Conservation (phyloP, 53 echinoderm and acorn worm genomes). For the Henricia sp. region DNA sequence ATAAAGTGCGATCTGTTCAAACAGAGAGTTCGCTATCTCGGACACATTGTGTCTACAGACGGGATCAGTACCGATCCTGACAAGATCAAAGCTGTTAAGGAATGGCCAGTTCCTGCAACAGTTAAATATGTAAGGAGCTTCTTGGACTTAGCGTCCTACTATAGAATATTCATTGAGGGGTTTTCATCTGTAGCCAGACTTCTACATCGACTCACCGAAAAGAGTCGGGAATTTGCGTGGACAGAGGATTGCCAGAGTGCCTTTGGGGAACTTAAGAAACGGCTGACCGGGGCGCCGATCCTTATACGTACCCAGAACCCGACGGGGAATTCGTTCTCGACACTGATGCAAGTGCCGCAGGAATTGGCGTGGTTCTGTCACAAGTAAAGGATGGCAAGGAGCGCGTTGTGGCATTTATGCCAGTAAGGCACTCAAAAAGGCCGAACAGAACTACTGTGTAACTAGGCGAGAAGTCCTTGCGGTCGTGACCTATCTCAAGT, state of each 20-base stretch:
- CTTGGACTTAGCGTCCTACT: conserved; percentile 50
- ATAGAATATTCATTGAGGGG: too few relatives aligned
- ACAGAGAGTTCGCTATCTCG: conserved; percentile 9
- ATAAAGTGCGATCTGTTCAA: conserved; percentile 33
- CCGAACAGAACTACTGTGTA: too few relatives aligned
- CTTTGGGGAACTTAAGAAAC: neutral
- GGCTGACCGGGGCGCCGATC: conserved; percentile 22
- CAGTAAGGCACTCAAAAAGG: too few relatives aligned
- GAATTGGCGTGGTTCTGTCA: conserved; percentile 42
- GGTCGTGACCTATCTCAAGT: too few relatives aligned
- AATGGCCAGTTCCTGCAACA: conserved; percentile 48
- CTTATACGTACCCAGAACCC: conserved; percentile 45
- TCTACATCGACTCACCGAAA: conserved; percentile 18
- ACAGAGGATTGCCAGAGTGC: conserved; percentile 23
- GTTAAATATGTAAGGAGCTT: conserved; percentile 38
- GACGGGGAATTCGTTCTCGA: conserved; percentile 20
- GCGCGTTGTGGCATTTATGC: too few relatives aligned
- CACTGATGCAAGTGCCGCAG: conserved; percentile 42
- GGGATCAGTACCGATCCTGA: neutral
- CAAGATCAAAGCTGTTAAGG: neutral
- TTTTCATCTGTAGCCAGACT: conserved; percentile 42
- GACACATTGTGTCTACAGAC: neutral
- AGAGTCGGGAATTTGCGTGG: conserved; percentile 17
- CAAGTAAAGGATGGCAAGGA: conserved; percentile 38
- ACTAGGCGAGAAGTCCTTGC: too few relatives aligned